Evolutionary conservation across 2,113 vertebrate species (phyloP), one percentile per base, ranked within the genome.

Genomic region (Rhabdomys dilectus): DNA sequence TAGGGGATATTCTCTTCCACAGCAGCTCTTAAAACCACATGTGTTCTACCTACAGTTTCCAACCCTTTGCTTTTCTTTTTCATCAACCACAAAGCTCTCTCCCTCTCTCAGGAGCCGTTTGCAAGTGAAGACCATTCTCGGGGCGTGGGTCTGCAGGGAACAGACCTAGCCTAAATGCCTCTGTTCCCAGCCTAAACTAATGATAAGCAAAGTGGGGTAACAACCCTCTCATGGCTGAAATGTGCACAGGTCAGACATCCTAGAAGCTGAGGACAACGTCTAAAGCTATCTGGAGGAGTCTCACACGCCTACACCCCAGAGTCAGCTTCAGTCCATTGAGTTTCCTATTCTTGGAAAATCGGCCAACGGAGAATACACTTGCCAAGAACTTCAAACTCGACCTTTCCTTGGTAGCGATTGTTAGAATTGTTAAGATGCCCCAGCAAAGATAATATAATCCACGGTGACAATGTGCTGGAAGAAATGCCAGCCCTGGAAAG

Each of bases 371-470:
- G 96, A 58, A 0, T 7, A 93, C 51, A 86, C 75, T 97, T 97
- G 24, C 96, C 97, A 97, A 93, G 84, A 93, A 64, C 89, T 92
- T 97, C 97, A 97, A 93, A 96, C 16, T 45, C 45, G 96, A 84
- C 91, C 91, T 97, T 98, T 97, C 70, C 72, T 92, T 97, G 94
- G 96, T 93, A 98, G 96, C 75, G 91, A 95, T 90, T 96, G 97
- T 97, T 97, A 94, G 89, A 97, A 97, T 96, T 91, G 97, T 98
- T 98, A 98, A 98, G 91, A 97, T 77, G 89, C 92, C 89, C 90
- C 62, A 64, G 96, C 84, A 97, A 76, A 88, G 96, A 98, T 97
- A 96, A 97, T 96, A 90, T 72, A 94, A 95, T 95, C 86, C 80
- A 84, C 42, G 82, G 97, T 9, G 7, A 97, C 95, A 94, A 92